These are phyloP conservation scores for Lutjanus argentimaculatus DNA, from an alignment of 2,797 vertebrate genomes.

Conservation along the genomic window DNA sequence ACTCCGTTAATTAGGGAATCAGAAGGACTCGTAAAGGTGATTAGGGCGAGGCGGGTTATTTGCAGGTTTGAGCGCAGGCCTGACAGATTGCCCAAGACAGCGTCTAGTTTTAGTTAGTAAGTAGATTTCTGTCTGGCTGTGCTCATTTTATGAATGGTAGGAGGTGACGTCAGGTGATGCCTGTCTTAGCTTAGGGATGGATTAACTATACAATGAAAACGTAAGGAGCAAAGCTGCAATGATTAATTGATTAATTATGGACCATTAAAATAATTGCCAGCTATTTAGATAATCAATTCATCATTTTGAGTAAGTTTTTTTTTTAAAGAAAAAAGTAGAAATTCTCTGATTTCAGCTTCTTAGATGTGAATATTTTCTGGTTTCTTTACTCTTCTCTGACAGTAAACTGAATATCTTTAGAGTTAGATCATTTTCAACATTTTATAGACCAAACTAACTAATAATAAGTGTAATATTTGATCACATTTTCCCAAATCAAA, in stretches of 20 bases:
- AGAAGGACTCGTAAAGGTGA: conserved; percentile 43
- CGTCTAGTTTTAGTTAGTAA: conserved; percentile 49
- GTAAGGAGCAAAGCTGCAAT: too few relatives aligned
- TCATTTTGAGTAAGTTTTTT: neutral
- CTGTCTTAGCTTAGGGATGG: neutral
- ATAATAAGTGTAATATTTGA: neutral
- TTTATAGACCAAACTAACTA: too few relatives aligned
- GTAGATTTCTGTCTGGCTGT: conserved; percentile 39
- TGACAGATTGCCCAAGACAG: conserved; percentile 22
- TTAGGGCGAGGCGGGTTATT: conserved; percentile 49
- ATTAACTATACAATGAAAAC: conserved; percentile 2
- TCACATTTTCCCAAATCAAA: neutral
- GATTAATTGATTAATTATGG: neutral
- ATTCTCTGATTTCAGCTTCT: too few relatives aligned
- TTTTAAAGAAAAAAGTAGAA: too few relatives aligned
- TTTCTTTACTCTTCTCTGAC: too few relatives aligned
- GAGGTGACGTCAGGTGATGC: conserved; percentile 6
- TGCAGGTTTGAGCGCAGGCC: conserved; percentile 12
- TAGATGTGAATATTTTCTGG: too few relatives aligned
- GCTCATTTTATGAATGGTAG: conserved; percentile 14
- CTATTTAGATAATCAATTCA: too few relatives aligned
- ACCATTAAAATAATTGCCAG: too few relatives aligned
- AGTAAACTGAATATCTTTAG: too few relatives aligned
- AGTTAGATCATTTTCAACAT: too few relatives aligned
- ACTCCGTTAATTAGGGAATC: conserved; percentile 40